A percentile compares a stretch with the other conserved stretches of the same genome.
Conservation (phyloP, 2,113 vertebrate species). For the Columba janthina region DNA sequence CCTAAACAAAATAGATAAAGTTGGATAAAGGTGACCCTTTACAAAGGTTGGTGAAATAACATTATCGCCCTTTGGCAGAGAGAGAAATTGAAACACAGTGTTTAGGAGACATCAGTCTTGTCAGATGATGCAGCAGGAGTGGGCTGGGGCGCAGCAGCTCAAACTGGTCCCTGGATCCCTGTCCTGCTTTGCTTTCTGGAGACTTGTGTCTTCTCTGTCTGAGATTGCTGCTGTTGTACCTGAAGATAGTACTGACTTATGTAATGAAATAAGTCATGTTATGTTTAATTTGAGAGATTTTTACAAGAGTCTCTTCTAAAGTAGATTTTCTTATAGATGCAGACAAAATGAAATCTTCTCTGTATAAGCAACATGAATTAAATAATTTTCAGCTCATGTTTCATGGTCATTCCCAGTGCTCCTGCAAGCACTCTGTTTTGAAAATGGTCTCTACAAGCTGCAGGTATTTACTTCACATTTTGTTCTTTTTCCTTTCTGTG, state of each 20-base stretch:
- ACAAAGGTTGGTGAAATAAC: slow-evolving; percentile 59
- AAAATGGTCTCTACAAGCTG: not conserved
- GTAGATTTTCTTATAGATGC: not conserved
- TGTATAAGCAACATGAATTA: not conserved
- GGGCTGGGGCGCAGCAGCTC: not conserved
- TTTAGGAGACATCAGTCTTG: not conserved
- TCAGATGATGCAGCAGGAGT: not conserved
- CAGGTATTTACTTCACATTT: not conserved
- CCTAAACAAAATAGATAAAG: slow-evolving; percentile 3
- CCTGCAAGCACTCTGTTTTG: not conserved
- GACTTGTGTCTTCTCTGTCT: not conserved
- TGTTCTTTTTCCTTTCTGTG: not conserved
- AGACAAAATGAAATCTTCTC: not conserved
- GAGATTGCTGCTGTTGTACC: not conserved
- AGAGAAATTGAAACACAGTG: not conserved
- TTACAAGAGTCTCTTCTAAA: not conserved
- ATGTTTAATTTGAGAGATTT: not conserved
- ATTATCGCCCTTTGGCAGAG: slow-evolving; percentile 29
- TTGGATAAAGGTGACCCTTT: slow-evolving; percentile 26
- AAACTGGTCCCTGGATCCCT: not conserved
- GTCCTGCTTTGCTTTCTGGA: not conserved
- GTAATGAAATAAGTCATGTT: not conserved
- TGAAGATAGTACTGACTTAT: not conserved
- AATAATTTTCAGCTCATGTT: not conserved
- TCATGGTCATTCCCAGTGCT: not conserved